Evolutionary conservation across 2,888 invertebrate species (phyloP).

Genomic region (Apodemia mormo): DNA sequence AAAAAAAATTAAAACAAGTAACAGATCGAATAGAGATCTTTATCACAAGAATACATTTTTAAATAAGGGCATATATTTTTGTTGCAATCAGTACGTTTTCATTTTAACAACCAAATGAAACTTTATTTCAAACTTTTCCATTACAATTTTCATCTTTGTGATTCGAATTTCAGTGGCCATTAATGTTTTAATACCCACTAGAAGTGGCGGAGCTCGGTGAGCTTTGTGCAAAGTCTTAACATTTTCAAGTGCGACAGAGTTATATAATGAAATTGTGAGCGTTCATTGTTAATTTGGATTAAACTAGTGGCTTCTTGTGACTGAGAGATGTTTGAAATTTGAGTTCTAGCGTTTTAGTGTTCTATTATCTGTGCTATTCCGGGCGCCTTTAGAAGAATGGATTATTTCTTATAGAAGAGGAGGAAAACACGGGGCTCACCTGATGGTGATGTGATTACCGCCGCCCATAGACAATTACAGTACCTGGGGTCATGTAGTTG

Average conservation of each 20-base stretch:
- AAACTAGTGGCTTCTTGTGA: neutral
- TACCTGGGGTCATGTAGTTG: no score
- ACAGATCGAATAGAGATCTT: no score
- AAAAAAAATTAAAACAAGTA: no score
- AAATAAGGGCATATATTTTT: neutral
- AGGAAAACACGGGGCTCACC: no score
- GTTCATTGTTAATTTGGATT: conserved; percentile 16
- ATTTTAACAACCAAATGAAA: conserved; percentile 12
- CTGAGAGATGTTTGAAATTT: neutral
- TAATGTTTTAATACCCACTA: conserved; percentile 28
- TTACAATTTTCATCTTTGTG: conserved; percentile 27
- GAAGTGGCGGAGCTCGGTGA: conserved; percentile 12
- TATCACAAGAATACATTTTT: neutral
- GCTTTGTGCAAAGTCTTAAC: conserved; percentile 17
- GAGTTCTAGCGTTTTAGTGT: neutral
- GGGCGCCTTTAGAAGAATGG: no score
- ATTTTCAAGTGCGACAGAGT: conserved; percentile 11
- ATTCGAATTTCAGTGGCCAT: conserved; percentile 22
- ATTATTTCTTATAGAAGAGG: no score
- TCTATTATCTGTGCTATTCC: no score
- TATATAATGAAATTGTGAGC: conserved; percentile 10
- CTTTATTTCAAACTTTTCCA: conserved; percentile 27
- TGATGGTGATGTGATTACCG: no score
- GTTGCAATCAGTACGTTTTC: neutral
- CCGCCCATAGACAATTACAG: no score